phyloP scores from a whole-genome alignment of 2,797 vertebrate genomes.

The Anisognathus igniventris region DNA sequence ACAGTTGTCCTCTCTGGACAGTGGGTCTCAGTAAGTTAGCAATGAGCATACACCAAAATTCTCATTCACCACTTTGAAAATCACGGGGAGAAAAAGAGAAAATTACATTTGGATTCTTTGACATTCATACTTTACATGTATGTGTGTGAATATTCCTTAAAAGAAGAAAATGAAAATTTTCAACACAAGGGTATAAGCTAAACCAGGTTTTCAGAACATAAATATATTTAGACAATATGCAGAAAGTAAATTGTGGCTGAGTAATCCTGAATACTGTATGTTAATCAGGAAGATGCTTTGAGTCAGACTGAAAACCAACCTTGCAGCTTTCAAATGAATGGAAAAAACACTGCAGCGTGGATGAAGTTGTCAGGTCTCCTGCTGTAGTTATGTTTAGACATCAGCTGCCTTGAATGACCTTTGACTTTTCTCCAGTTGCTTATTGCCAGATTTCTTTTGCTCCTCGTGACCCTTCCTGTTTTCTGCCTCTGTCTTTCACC shows the following conservation, averaged over 20 bases:
- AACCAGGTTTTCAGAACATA: background rate
- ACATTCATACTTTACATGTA: background rate
- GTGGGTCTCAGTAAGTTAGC: background rate
- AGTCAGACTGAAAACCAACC: background rate
- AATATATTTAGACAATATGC: background rate
- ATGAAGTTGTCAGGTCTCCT: conserved; percentile 47
- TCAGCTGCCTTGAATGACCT: conserved; percentile 76
- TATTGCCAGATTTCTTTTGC: conserved; percentile 73
- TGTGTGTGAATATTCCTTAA: background rate
- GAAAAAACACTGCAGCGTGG: background rate
- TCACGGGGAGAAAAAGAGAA: rapidly evolving
- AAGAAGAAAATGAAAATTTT: background rate
- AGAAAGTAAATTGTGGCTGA: background rate
- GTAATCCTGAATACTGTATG: background rate
- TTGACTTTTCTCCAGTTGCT: conserved; percentile 70
- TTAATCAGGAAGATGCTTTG: background rate
- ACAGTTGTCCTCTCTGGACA: background rate
- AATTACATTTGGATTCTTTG: background rate
- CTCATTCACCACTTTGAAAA: background rate
- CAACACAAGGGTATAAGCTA: background rate
- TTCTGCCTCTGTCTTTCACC: conserved; percentile 75
- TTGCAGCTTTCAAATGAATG: background rate
- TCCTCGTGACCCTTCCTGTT: conserved; percentile 56
- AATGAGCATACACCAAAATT: background rate
- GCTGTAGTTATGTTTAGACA: conserved; percentile 74